Conservation (phyloP, 2,113 vertebrate genomes). For the Albula goreensis region DNA sequence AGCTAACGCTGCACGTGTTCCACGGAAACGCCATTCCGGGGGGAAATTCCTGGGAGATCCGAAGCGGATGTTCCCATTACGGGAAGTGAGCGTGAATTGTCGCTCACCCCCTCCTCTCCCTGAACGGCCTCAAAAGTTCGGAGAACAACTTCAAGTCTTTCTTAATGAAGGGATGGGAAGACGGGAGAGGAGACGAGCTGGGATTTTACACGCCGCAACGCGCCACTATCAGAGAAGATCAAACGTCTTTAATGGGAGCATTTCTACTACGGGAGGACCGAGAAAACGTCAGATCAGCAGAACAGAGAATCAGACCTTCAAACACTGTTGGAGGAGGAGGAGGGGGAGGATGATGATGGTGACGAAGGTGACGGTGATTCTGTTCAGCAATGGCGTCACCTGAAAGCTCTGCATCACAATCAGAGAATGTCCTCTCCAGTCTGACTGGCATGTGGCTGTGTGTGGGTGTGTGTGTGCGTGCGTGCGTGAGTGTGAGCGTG, state of each 20-base stretch:
- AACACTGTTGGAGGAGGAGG: background rate
- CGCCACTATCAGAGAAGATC: background rate
- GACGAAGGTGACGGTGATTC: no score
- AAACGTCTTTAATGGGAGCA: background rate
- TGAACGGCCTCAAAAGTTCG: background rate
- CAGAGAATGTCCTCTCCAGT: background rate
- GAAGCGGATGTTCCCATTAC: background rate
- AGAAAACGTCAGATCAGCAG: no score
- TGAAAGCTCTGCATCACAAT: background rate
- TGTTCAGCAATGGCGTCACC: background rate
- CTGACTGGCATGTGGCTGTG: background rate
- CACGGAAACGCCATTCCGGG: background rate
- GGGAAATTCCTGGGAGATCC: background rate
- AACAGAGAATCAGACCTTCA: background rate
- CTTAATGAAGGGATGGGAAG: background rate
- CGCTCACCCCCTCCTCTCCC: background rate
- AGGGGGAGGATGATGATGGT: background rate
- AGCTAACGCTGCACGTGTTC: background rate
- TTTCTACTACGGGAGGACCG: background rate
- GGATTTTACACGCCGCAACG: background rate
- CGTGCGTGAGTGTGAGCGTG: background rate
- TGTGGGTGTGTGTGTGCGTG: conserved; percentile 14
- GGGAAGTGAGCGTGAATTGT: background rate
- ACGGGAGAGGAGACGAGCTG: background rate
- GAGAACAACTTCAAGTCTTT: background rate